Evolutionary conservation across 1,140 invertebrate genomes (phyloP), one percentile per base, ranked within the genome.

Genomic region (Parasteatoda tepidariorum): DNA sequence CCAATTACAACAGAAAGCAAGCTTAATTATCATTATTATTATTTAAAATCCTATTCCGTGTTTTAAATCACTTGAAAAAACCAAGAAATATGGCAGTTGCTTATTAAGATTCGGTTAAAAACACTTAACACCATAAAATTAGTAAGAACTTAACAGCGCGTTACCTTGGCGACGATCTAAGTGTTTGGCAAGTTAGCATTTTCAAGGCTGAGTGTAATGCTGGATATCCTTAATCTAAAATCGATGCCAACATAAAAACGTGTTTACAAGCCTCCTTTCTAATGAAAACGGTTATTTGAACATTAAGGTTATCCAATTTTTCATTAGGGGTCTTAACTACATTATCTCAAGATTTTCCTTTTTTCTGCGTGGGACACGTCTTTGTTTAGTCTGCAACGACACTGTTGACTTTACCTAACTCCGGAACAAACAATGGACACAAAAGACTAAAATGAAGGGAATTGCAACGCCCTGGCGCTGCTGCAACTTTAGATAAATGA

Each of bases 281-380:
- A 74, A 74, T 74, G 55, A 74, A 61, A 74, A 61, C 71, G n/a
- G 71, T 74, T 74, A 74, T 74, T 74, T 74, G 57, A 54, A 74
- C 71, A 74, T 74, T 74, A 74, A 41, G 71, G 28, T 31, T 41
- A 74, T 74, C 57, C 71, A 61, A 74, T 74, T 74, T 61, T 74
- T 74, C 71, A 74, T 74, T 74, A 74, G 61, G 71, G 55, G 30
- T 38, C 71, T 74, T 61, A 74, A 74, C 55, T 61, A 59, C 26
- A 55, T 74, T 74, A 74, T 74, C 71, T 61, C 55, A 61, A 61
- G 54, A 74, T 55, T 59, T 38, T 74, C 18, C 33, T 61, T 13
- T 74, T 61, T 74, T 61, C 61, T 74, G 18, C 18, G 34, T 66
- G 13, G 31, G 15, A 7, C 9, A 26, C 57, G 18, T 26, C 30